Conservation (phyloP, 2,888 invertebrate genomes). For the Lithophane semibrunnea region DNA sequence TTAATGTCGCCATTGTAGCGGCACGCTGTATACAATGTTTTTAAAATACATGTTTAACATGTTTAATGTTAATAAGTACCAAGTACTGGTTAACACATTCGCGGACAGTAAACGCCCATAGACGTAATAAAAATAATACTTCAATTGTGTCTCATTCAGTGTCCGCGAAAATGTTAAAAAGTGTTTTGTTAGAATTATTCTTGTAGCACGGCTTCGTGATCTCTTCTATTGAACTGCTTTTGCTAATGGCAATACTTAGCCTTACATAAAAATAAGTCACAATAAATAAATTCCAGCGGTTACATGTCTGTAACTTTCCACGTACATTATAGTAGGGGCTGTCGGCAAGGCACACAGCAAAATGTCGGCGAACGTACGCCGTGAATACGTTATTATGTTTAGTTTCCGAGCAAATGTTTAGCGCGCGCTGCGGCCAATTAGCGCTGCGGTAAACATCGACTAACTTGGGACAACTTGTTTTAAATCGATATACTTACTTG, state of each 20-base stretch:
- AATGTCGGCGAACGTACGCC: slow-evolving; percentile 68
- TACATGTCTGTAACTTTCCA: background rate
- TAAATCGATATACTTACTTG: slow-evolving; percentile 13
- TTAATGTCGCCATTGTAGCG: no score
- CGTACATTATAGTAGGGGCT: slow-evolving; percentile 58
- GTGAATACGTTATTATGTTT: slow-evolving; percentile 77
- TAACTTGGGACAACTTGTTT: slow-evolving; percentile 44
- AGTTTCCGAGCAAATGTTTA: slow-evolving; percentile 76
- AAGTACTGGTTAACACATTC: no score
- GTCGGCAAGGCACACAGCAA: slow-evolving; percentile 50
- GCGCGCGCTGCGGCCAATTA: slow-evolving; percentile 74
- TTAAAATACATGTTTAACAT: no score
- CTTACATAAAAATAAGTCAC: slow-evolving; percentile 3
- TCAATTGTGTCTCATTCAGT: no score
- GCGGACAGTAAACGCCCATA: no score
- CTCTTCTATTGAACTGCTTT: background rate
- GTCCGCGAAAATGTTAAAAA: no score
- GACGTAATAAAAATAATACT: no score
- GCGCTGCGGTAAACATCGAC: slow-evolving; percentile 62
- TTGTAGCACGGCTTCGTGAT: no score
- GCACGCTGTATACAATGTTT: no score
- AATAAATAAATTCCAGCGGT: slow-evolving; percentile 11
- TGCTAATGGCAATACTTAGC: background rate
- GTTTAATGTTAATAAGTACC: no score
- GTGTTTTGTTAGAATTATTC: background rate